Evolutionary conservation across 2,113 vertebrate species (phyloP).

Genomic region (Dicentrarchus labrax): DNA sequence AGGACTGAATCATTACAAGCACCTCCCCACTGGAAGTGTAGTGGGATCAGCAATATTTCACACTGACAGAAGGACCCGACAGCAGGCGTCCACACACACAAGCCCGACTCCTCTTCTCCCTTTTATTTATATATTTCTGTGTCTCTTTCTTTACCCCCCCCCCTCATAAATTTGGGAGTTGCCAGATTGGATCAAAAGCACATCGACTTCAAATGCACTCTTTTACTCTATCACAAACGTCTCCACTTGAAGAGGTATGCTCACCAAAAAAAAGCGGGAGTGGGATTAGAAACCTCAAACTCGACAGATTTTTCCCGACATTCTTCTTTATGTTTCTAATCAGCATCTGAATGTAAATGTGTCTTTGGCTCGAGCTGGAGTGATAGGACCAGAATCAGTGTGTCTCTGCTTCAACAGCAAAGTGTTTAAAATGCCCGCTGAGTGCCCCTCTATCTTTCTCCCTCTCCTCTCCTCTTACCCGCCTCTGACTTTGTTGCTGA

Average conservation of each 20-base stretch:
- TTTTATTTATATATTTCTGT: conserved; percentile 64
- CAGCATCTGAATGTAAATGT: conserved; percentile 70
- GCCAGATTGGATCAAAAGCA: conserved; percentile 71
- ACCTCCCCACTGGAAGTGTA: conserved; percentile 80
- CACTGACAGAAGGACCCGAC: conserved; percentile 85
- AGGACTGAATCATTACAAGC: conserved; percentile 82
- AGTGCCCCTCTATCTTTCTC: conserved; percentile 59
- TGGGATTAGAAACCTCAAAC: conserved; percentile 61
- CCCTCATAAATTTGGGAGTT: conserved; percentile 35
- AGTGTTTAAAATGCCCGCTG: conserved; percentile 81
- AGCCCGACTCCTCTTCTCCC: conserved; percentile 43
- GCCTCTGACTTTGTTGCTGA: conserved; percentile 57
- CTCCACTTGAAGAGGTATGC: conserved; percentile 34
- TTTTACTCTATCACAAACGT: conserved; percentile 33
- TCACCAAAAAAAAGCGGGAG: not conserved
- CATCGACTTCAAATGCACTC: conserved; percentile 47
- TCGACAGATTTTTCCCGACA: conserved; percentile 50
- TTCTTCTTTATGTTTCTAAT: conserved; percentile 64
- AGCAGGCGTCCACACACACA: conserved; percentile 77
- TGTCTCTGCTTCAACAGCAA: conserved; percentile 63
- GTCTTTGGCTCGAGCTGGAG: conserved; percentile 66
- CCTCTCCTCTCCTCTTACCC: conserved; percentile 30
- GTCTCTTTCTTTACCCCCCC: conserved; percentile 29
- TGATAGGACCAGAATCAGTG: conserved; percentile 71
- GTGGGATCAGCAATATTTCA: conserved; percentile 85